phyloP scores from a whole-genome alignment of 1,140 invertebrate species.

The Penaeus chinensis region DNA sequence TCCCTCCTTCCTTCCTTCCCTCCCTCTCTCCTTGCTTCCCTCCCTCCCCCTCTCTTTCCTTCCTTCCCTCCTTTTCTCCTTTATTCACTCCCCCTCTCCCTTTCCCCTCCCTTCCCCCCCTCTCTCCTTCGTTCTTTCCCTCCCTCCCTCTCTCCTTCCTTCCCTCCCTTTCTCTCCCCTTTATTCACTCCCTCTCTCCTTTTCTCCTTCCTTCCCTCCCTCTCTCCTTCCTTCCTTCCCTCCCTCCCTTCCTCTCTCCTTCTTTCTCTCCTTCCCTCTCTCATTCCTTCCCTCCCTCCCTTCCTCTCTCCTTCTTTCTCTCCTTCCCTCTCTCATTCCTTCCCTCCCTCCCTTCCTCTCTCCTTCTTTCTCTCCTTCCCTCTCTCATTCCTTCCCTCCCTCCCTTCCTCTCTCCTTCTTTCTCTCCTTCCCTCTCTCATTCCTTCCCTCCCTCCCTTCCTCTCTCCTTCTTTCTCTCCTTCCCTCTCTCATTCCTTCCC shows the following conservation, averaged over 20 bases:
- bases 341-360: neutral
- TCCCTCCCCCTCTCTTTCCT: too few relatives aligned
- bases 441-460: too few relatives aligned
- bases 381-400: neutral
- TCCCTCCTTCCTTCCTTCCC: neutral
- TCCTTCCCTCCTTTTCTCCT: neutral
- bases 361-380: neutral
- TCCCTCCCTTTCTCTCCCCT: neutral
- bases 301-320: neutral
- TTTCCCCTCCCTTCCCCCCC: conserved; percentile 13
- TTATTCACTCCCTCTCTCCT: neutral
- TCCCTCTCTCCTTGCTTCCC: neutral
- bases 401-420: neutral
- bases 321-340: neutral
- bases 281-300: neutral
- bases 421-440: too few relatives aligned
- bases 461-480: too few relatives aligned
- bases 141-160: neutral
- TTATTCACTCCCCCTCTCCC: neutral
- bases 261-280: neutral
- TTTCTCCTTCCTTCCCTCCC: neutral
- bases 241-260: neutral
- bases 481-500: too few relatives aligned
- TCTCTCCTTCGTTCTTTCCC: neutral
- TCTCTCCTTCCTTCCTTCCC: neutral